Evolutionary conservation across 2,888 invertebrate species (phyloP).

Genomic region (Cylindroiulus punctatus): DNA sequence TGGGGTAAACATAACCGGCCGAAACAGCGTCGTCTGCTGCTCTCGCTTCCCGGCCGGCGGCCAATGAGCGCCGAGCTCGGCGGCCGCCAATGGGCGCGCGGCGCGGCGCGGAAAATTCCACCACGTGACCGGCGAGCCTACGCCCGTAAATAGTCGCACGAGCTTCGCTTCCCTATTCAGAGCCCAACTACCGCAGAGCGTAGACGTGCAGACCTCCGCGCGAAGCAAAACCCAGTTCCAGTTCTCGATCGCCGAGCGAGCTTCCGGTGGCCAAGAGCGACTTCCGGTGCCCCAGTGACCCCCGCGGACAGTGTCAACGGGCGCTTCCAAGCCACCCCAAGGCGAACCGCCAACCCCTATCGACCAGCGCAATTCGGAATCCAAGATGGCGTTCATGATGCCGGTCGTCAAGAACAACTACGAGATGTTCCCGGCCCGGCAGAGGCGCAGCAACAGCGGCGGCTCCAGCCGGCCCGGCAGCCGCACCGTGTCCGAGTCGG

Average conservation of each 20-base stretch:
- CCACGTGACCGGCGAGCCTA: constrained; percentile 50
- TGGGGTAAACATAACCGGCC: too few relatives aligned
- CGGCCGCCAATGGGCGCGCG: constrained; percentile 8
- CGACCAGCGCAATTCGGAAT: background rate
- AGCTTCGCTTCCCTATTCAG: constrained; percentile 12
- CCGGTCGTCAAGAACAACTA: constrained; percentile 93
- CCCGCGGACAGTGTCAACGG: too few relatives aligned
- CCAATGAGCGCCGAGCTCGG: background rate
- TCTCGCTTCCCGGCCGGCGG: background rate
- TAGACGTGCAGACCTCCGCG: too few relatives aligned
- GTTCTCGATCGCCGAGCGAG: too few relatives aligned
- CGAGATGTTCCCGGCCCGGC: constrained; percentile 86
- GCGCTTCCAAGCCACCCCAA: too few relatives aligned
- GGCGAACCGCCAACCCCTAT: too few relatives aligned
- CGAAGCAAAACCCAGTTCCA: too few relatives aligned
- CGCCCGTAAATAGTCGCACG: constrained; percentile 53
- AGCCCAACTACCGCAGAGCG: background rate
- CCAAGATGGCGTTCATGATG: constrained; percentile 91
- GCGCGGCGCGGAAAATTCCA: constrained; percentile 36
- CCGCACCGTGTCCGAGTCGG: constrained; percentile 74
- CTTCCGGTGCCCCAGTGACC: too few relatives aligned
- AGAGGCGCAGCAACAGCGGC: constrained; percentile 70
- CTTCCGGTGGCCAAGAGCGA: too few relatives aligned
- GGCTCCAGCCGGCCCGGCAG: constrained; percentile 49
- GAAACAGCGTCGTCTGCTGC: background rate